These are phyloP conservation scores for Aplochiton taeniatus DNA, from an alignment of 2,797 vertebrate species.

Conservation along the genomic window DNA sequence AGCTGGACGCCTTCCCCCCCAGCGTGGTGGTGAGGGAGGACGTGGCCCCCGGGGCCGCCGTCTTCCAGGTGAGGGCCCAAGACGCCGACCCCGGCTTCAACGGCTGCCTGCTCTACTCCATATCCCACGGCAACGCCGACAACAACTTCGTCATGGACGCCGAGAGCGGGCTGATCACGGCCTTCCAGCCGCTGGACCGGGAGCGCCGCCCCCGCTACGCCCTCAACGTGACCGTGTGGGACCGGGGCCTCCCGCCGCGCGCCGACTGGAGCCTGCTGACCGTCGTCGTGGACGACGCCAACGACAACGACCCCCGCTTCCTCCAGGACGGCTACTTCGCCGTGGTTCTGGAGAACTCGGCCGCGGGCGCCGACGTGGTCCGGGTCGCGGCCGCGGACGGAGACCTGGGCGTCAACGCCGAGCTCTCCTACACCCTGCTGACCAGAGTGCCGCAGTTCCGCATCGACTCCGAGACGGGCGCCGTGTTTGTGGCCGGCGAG, in stretches of 20 bases:
- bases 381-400: constrained; percentile 83
- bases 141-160: constrained; percentile 88
- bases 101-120: constrained; percentile 85
- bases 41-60: constrained; percentile 70
- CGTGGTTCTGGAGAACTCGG: constrained; percentile 79
- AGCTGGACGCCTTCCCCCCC: constrained; percentile 84
- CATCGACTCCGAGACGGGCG: constrained; percentile 86
- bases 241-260: constrained; percentile 92
- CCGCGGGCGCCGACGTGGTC: constrained; percentile 79
- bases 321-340: constrained; percentile 80
- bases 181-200: constrained; percentile 88
- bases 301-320: constrained; percentile 90
- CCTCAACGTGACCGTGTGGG: constrained; percentile 90
- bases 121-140: constrained; percentile 90
- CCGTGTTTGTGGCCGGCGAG: constrained; percentile 79
- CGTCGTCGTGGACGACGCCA: constrained; percentile 86
- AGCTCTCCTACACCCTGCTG: constrained; percentile 84
- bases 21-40: constrained; percentile 86
- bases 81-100: constrained; percentile 91
- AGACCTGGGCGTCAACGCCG: constrained; percentile 86
- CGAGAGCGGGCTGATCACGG: constrained; percentile 86
- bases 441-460: constrained; percentile 84
- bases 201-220: constrained; percentile 85
- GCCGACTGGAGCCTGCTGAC: constrained; percentile 85
- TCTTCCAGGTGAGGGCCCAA: constrained; percentile 82